Evolutionary conservation across 2,797 vertebrate species (phyloP).

Genomic region (Cyclura pinguis): DNA sequence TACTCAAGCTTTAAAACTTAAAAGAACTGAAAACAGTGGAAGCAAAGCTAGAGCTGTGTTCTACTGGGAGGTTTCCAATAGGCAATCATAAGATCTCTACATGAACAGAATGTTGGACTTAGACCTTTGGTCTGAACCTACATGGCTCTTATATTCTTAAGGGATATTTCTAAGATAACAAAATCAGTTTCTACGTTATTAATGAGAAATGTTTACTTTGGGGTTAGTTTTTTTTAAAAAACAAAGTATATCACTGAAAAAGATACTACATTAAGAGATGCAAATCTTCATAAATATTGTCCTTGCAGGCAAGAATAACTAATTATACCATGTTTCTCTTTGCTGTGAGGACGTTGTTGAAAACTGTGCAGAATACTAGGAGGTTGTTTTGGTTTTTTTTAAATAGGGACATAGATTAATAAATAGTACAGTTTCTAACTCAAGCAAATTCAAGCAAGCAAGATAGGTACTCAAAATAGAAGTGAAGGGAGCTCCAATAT

Average conservation of each 20-base stretch:
- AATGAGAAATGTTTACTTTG: not conserved
- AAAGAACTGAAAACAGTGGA: not conserved
- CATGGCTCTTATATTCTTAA: no score
- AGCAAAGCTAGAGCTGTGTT: not conserved
- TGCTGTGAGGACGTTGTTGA: no score
- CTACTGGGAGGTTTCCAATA: not conserved
- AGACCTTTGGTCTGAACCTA: no score
- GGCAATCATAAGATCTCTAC: not conserved
- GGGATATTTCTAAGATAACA: not conserved
- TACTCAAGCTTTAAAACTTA: not conserved
- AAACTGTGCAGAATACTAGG: no score
- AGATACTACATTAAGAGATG: not conserved
- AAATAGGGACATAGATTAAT: not conserved
- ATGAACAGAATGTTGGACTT: no score
- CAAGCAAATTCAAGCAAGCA: not conserved
- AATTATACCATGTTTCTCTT: no score
- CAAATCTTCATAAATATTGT: no score
- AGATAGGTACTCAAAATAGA: constrained; percentile 35
- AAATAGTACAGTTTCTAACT: not conserved
- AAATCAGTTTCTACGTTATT: not conserved
- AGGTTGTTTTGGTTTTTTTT: no score
- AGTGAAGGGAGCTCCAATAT: constrained; percentile 82
- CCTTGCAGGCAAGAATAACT: no score
- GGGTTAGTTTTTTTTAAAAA: not conserved
- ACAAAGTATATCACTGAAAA: not conserved